phyloP scores from a whole-genome alignment of 2,797 vertebrate species.

The Antrozous pallidus region DNA sequence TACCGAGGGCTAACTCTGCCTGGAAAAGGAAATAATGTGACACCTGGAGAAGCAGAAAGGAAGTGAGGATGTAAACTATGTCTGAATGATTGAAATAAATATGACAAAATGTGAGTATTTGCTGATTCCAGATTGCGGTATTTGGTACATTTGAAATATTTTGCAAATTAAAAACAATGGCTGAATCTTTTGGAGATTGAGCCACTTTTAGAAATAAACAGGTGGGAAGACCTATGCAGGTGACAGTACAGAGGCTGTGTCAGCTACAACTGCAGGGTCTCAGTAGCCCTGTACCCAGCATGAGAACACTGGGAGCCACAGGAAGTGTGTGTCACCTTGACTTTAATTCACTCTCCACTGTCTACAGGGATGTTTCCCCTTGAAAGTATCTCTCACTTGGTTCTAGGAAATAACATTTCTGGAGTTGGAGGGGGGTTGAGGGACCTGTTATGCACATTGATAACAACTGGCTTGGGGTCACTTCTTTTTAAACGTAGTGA shows the following conservation, averaged over 20 bases:
- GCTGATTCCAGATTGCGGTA: neutral
- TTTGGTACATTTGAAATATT: neutral
- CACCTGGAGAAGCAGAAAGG: neutral
- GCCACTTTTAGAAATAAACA: neutral
- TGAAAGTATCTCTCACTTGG: neutral
- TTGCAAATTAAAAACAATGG: neutral
- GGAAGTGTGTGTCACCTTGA: neutral
- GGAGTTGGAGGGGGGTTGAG: neutral
- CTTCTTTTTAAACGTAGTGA: neutral
- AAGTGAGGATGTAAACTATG: neutral
- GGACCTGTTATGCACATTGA: neutral
- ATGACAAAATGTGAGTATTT: neutral
- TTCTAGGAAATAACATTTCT: neutral
- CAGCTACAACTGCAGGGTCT: neutral
- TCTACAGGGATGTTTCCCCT: neutral
- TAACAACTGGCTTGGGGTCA: neutral
- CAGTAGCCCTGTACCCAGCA: accelerated
- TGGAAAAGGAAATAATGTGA: neutral
- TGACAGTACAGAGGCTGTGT: accelerated
- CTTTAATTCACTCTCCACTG: neutral
- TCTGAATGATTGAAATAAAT: neutral
- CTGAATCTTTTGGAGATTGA: neutral
- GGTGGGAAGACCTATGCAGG: neutral
- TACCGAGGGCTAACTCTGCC: neutral
- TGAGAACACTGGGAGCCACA: neutral